Percentiles rank a stretch among this genome's conserved stretches.
These are phyloP conservation scores for Acanthornis magna DNA, from an alignment of 2,797 vertebrate genomes.

Conservation along the genomic window DNA sequence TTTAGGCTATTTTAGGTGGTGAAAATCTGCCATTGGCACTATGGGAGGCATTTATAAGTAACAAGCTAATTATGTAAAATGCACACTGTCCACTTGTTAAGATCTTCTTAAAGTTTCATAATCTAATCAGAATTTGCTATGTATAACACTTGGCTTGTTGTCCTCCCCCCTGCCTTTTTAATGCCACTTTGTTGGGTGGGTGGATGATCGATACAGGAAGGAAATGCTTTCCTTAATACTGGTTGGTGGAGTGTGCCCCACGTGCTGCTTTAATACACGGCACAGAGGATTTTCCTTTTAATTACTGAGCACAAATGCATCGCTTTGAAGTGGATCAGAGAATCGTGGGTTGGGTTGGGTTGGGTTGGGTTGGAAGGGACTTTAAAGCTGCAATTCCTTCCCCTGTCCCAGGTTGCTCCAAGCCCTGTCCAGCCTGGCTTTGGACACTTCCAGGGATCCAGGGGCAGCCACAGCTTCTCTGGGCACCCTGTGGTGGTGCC, in stretches of 20 bases:
- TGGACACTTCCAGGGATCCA: not conserved
- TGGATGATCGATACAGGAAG: constrained; percentile 29
- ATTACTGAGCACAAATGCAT: not conserved
- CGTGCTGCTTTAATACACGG: not conserved
- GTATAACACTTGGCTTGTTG: constrained; percentile 48
- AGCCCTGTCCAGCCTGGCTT: not conserved
- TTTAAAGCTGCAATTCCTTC: not conserved
- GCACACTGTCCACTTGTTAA: constrained; percentile 59
- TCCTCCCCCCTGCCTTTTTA: constrained; percentile 33
- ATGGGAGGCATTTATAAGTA: constrained; percentile 48
- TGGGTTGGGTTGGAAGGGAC: not conserved
- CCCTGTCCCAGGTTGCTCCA: not conserved
- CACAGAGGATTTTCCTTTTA: not conserved
- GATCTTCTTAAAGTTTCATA: constrained; percentile 60
- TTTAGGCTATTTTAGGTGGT: constrained; percentile 64
- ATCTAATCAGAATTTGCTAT: constrained; percentile 52
- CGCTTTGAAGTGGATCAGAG: not conserved
- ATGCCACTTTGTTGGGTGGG: not conserved
- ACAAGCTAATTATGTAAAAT: constrained; percentile 69
- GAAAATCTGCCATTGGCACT: constrained; percentile 60
- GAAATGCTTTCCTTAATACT: constrained; percentile 26
- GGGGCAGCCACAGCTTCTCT: not conserved
- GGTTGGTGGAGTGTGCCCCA: not conserved
- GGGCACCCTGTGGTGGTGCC: not conserved
- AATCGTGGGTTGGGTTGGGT: fast-evolving